phyloP scores from a whole-genome alignment of 64 coral and sea anemone genomes.

The Pachyseris speciosa region DNA sequence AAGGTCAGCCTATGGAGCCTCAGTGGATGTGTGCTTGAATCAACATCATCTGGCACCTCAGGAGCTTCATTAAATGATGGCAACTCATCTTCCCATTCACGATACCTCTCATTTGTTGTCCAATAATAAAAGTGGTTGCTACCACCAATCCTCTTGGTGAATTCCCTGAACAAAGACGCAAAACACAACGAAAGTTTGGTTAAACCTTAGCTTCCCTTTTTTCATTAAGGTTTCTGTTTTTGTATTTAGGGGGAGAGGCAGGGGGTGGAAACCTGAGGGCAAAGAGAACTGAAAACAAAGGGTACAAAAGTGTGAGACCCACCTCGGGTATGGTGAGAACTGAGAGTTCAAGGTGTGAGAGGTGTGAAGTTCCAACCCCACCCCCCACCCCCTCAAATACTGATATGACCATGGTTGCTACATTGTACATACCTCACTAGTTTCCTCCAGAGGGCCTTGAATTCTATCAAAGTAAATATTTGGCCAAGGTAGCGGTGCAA shows the following conservation, averaged over 20 bases:
- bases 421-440: slow-evolving; percentile 36
- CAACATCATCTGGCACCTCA: slow-evolving; percentile 20
- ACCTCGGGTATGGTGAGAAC: background rate
- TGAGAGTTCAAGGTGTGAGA: background rate
- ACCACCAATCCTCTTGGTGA: slow-evolving; percentile 25
- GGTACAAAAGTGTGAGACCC: background rate
- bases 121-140: slow-evolving; percentile 37
- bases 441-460: slow-evolving; percentile 48
- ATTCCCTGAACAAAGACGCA: slow-evolving; percentile 23
- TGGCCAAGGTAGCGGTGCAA: slow-evolving; percentile 48
- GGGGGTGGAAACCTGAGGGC: too few relatives aligned
- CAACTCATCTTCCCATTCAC: background rate
- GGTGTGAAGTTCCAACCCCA: too few relatives aligned
- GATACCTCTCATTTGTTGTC: slow-evolving; percentile 54
- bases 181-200: background rate
- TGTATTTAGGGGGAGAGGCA: background rate
- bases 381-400: background rate
- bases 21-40: slow-evolving; percentile 40
- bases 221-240: too few relatives aligned
- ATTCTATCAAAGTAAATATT: slow-evolving; percentile 48
- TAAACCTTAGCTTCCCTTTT: background rate
- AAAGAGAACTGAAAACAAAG: background rate
- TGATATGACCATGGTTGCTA: background rate
- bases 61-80: slow-evolving; percentile 61
- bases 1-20: slow-evolving; percentile 34